Evolutionary conservation across 2,797 vertebrate species (phyloP), one percentile per base, ranked within the genome.

Genomic region (Parotocinclus haroldoi): DNA sequence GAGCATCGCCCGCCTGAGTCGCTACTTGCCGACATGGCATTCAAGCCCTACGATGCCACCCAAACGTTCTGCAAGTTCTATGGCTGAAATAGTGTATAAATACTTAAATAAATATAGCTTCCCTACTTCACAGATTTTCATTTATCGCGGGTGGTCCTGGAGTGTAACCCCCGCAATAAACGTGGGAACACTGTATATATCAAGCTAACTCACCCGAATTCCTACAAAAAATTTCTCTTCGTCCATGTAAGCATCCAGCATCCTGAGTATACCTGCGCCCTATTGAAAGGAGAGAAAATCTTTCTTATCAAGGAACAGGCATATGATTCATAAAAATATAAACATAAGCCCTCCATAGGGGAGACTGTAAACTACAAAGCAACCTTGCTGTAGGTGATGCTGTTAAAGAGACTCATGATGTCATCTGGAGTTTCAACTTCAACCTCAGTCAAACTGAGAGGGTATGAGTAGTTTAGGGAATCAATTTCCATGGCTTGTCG

Each of bases 191-290:
- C n/a, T 55, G 16, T 14, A 38, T 37, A 6, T 4, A 44, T 7
- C 13, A 52, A 54, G 39, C 27, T 36, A 9, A 38, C 85, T 88
- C 81, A 92, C 91, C 63, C 52, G 77, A 39, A 92, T 3, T 1
- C 82, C 90, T 0, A 11, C 13, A 12, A 72, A 9, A 73, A 92
- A 92, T 27, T 39, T 13, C 0, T 0, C 1, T 16, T 88, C 64
- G 2, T 5, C 53, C 57, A 92, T 62, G 0, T 48, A 0, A 45
- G 77, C 44, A 0, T 72, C 78, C 68, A 92, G 77, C 91, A 92
- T 92, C 53, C 84, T 88, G 70, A 92, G 75, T 71, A 92, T 75
- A 8, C 79, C 49, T 0, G 88, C 86, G 0, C 90, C 91, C 91
- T 92, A 44, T n/a, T 63, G 49, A 58, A 52, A 14, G 44, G 63